Evolutionary conservation across 2,113 vertebrate species (phyloP).

Genomic region (Eira barbara): DNA sequence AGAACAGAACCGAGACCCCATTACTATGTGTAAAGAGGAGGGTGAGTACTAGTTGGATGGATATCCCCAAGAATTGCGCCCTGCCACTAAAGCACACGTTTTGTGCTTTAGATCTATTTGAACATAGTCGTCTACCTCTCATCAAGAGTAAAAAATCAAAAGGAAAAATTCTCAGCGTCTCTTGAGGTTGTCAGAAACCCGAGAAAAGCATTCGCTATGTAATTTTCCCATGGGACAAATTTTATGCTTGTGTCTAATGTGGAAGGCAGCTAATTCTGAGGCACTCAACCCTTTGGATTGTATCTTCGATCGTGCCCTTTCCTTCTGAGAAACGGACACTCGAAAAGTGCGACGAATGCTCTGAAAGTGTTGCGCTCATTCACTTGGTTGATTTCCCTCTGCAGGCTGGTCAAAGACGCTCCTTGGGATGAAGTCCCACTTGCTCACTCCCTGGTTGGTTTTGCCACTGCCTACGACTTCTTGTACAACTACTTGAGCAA

Average conservation of each 20-base stretch:
- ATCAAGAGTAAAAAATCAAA: not conserved
- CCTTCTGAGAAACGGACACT: not conserved
- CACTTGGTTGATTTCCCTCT: constrained; percentile 55
- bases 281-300: not conserved
- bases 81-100: not conserved
- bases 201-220: not conserved
- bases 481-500: constrained; percentile 93
- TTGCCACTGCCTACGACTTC: constrained; percentile 98
- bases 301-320: not conserved
- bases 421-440: constrained; percentile 98
- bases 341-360: not conserved
- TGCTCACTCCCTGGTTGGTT: constrained; percentile 96
- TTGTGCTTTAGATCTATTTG: not conserved
- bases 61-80: not conserved
- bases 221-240: not conserved
- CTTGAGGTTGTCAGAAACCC: not conserved
- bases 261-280: not conserved
- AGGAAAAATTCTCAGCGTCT: not conserved
- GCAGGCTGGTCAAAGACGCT: constrained; percentile 97
- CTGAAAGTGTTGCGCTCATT: constrained; percentile 31
- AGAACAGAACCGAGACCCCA: not conserved
- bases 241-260: not conserved
- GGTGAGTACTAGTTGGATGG: not conserved
- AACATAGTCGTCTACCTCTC: not conserved
- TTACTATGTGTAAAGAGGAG: not conserved